A percentile compares a stretch with the other conserved stretches of the same genome.
Evolutionary conservation across 2,113 vertebrate genomes (phyloP).

Genomic region (Pedionomus torquatus): DNA sequence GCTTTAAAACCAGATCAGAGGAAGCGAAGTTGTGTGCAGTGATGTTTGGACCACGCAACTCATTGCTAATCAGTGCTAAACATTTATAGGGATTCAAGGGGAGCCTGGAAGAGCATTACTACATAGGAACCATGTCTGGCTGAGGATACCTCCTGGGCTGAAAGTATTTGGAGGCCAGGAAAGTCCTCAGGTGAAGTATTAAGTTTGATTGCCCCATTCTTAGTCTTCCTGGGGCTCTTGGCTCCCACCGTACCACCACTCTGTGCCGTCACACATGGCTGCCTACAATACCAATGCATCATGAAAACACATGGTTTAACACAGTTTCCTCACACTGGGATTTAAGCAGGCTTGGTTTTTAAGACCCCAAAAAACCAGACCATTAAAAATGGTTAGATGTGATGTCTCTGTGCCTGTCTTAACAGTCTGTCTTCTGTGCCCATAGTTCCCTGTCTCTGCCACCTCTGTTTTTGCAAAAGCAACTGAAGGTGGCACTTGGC

Average conservation of each 20-base stretch:
- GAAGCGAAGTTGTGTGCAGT: background rate
- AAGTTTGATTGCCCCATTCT: background rate
- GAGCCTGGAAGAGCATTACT: background rate
- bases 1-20: background rate
- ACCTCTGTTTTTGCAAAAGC: background rate
- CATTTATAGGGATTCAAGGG: background rate
- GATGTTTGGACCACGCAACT: background rate
- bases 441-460: background rate
- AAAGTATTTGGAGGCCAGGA: background rate
- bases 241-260: background rate
- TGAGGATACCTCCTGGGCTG: background rate
- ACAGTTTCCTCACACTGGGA: background rate
- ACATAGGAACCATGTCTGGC: background rate
- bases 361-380: too few species aligned
- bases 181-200: background rate
- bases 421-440: background rate
- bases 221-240: background rate
- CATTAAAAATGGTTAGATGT: too few species aligned
- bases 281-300: background rate
- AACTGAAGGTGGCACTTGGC: background rate
- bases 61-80: rapidly evolving
- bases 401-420: background rate
- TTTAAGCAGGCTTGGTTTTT: background rate
- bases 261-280: background rate
- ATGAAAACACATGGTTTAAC: background rate